Percentiles rank a stretch among this genome's conserved stretches.
Evolutionary conservation across 2,797 vertebrate species (phyloP).

Genomic region (Epinephelus coioides): DNA sequence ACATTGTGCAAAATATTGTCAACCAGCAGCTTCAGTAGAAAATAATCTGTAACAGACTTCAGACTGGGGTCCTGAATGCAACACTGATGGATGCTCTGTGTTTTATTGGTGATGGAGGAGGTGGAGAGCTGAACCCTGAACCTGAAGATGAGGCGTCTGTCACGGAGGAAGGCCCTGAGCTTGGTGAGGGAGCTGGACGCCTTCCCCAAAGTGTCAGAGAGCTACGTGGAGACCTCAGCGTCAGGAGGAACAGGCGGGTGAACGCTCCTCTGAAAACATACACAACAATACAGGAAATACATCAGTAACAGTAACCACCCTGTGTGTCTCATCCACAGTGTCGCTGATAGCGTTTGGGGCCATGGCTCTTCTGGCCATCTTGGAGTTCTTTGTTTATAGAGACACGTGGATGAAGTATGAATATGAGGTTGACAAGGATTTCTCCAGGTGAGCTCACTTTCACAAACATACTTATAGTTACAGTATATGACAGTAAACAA

Average conservation of each 20-base stretch:
- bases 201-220: constrained; percentile 98
- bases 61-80: too few species aligned
- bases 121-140: constrained; percentile 24
- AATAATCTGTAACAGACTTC: too few species aligned
- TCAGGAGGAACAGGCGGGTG: constrained; percentile 93
- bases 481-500: neutral
- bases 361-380: constrained; percentile 93
- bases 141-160: constrained; percentile 94
- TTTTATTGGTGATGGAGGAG: constrained; percentile 1
- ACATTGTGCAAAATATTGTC: too few species aligned
- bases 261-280: neutral
- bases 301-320: neutral
- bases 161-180: constrained; percentile 94
- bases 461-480: too few species aligned
- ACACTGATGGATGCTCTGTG: neutral
- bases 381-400: constrained; percentile 96
- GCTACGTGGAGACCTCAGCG: constrained; percentile 95
- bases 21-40: too few species aligned
- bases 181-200: constrained; percentile 96
- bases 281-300: neutral
- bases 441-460: constrained; percentile 88
- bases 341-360: constrained; percentile 93
- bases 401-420: constrained; percentile 99
- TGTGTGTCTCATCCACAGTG: constrained; percentile 82
- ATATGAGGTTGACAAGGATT: constrained; percentile 98